phyloP scores from a whole-genome alignment of 92 coral and sea anemone genomes.

The Zoanthus sansibaricus region DNA sequence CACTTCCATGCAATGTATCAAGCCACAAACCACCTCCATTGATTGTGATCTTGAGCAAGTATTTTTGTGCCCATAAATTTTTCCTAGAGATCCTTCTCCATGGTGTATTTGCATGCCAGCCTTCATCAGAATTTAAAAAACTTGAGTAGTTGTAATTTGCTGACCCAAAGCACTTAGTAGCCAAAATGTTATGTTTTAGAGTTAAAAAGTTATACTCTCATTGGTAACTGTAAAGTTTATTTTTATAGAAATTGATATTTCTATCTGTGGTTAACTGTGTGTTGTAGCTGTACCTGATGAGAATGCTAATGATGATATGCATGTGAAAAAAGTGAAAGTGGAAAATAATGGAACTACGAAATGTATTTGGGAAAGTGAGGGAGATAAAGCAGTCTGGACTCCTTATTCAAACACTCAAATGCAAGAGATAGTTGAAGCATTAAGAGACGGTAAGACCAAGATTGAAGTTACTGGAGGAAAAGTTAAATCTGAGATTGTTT shows the following conservation, averaged over 20 bases:
- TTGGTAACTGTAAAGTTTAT: not conserved
- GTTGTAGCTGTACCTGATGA: not conserved
- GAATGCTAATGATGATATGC: not conserved
- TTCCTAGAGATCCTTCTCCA: too few species aligned
- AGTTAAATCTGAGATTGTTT: conserved; percentile 64
- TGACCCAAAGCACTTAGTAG: too few species aligned
- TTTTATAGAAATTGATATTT: not conserved
- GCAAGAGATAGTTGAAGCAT: conserved; percentile 66
- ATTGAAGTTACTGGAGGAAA: conserved; percentile 70
- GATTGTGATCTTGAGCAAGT: too few species aligned
- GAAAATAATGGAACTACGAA: not conserved
- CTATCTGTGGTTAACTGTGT: not conserved
- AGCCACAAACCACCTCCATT: too few species aligned
- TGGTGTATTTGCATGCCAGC: too few species aligned
- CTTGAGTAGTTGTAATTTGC: too few species aligned
- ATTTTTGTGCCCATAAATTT: too few species aligned
- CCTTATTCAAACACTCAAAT: conserved; percentile 69
- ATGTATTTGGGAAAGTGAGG: conserved; percentile 76
- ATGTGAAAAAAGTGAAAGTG: conserved; percentile 17
- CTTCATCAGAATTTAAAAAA: too few species aligned
- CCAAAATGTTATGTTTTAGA: too few species aligned
- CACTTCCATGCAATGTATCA: too few species aligned
- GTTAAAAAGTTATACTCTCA: too few species aligned
- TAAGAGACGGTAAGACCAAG: conserved; percentile 66
- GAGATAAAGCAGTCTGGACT: conserved; percentile 77